phyloP scores from a whole-genome alignment of 2,888 invertebrate species.

The Apodemia duryi region DNA sequence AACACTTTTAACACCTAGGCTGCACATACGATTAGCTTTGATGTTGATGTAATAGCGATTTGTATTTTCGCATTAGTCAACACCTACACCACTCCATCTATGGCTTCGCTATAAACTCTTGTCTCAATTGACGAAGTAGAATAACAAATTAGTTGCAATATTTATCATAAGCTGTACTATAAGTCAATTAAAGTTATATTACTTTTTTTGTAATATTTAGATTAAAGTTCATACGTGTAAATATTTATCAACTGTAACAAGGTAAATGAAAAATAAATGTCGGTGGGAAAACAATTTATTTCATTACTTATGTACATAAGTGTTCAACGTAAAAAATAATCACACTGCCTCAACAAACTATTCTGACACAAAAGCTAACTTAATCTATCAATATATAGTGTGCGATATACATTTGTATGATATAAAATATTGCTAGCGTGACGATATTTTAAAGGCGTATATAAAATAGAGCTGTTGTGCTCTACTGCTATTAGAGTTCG shows the following conservation, averaged over 20 bases:
- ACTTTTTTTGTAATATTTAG: slow-evolving; percentile 24
- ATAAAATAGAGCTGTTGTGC: slow-evolving; percentile 23
- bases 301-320: slow-evolving; percentile 63
- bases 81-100: background rate
- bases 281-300: slow-evolving; percentile 73
- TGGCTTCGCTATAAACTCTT: background rate
- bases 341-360: slow-evolving; percentile 44
- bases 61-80: background rate
- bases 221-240: slow-evolving; percentile 11
- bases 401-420: slow-evolving; percentile 52
- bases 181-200: slow-evolving; percentile 16
- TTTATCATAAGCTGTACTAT: slow-evolving; percentile 1
- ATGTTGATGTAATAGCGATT: too few species aligned
- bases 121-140: background rate
- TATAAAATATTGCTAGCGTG: slow-evolving; percentile 51
- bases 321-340: slow-evolving; percentile 57
- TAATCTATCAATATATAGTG: slow-evolving; percentile 48
- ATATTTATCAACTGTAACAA: slow-evolving; percentile 14
- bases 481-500: background rate
- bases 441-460: slow-evolving; percentile 29
- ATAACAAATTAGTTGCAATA: background rate
- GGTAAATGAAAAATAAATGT: slow-evolving; percentile 31
- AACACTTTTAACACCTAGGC: too few species aligned
- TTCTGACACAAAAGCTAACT: slow-evolving; percentile 56
- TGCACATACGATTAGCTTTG: too few species aligned